Conservation (phyloP, 2,113 vertebrate genomes). For the human (Homo sapiens) region GRCh38 chr11:28754501-28755000, state of each 20-base stretch:
- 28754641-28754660: not conserved
- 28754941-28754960: not conserved
- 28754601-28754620: not conserved
- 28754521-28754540: not conserved
- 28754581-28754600: not conserved
- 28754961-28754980: not conserved
- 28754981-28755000: not conserved
- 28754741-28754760: not conserved
- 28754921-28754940: not conserved
- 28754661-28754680: not conserved
- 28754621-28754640: not conserved
- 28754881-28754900: not conserved
- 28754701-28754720: not conserved
- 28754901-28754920: not conserved
- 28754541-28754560: not conserved
- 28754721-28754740: not conserved
- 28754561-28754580: not conserved
- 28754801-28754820: not conserved
- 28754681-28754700: conserved; percentile 9
- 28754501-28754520: not conserved
- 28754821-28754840: not conserved
- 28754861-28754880: not conserved
- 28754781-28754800: not conserved
- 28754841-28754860: not conserved
- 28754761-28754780: not conserved